phyloP scores from a whole-genome alignment of 2,888 invertebrate species.

The Ectropis crepuscularia region DNA sequence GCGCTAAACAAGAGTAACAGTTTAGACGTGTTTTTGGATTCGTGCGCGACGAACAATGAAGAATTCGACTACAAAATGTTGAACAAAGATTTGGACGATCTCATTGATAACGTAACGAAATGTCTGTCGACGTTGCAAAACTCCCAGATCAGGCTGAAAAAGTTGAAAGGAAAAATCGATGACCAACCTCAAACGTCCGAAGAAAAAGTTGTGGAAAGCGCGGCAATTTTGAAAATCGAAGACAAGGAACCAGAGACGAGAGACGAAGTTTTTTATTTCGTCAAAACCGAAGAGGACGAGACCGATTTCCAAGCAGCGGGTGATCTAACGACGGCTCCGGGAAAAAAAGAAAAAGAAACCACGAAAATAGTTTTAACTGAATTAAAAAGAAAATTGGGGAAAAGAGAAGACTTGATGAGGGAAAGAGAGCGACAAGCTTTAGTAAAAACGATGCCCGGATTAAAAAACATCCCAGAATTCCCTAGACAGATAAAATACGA shows the following conservation, averaged over 20 bases:
- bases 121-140: constrained; percentile 66
- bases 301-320: constrained; percentile 47
- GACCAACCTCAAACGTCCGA: constrained; percentile 40
- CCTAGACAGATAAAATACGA: constrained; percentile 72
- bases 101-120: constrained; percentile 69
- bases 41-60: constrained; percentile 70
- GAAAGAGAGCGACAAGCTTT: constrained; percentile 78
- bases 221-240: constrained; percentile 63
- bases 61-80: constrained; percentile 66
- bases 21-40: constrained; percentile 75
- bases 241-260: constrained; percentile 66
- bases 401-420: constrained; percentile 77
- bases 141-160: constrained; percentile 71
- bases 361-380: constrained; percentile 73
- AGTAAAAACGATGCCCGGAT: constrained; percentile 76
- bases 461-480: constrained; percentile 72
- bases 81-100: constrained; percentile 69
- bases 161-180: constrained; percentile 62
- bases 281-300: constrained; percentile 73
- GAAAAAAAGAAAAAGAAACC: constrained; percentile 68
- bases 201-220: constrained; percentile 51
- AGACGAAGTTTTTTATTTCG: constrained; percentile 79
- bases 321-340: constrained; percentile 70
- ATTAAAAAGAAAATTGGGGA: constrained; percentile 73
- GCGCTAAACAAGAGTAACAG: constrained; percentile 68